Base-by-base conservation (phyloP, 1,140 invertebrate species). In the Hylaeus anthracinus region DNA sequence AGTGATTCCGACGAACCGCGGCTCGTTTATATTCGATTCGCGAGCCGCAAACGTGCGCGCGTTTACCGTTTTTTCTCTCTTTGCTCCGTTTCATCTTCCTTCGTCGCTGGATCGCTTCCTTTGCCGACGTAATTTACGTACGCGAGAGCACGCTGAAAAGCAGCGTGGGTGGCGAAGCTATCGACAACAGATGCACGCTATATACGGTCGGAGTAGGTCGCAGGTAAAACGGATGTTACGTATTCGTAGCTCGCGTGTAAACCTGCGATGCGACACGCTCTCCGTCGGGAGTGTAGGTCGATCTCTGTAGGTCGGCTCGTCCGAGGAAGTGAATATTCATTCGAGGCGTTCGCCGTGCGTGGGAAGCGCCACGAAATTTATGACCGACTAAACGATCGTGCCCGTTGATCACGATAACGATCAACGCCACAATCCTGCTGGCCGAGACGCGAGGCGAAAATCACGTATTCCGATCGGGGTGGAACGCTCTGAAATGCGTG, bases 211-310 rank as follows among this genome's bases (percentile, higher is more conserved):
- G 45, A 82, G 66, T 78, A 70, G 83, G 75, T 78, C 69, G 80
- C 80, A 79, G 72, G 76, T 84, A 76, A 84, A 81, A 76, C 79
- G 79, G 72, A 84, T 84, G 72, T 81, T 84, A 84, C 82, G 76
- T 48, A 70, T 71, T 73, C 53, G 60, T 43, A 55, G 66, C 60
- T 74, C 66, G 78, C 65, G 72, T 71, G 79, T 75, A 76, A 67
- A 84, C 66, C 82, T 81, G 72, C 65, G 69, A 76, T 60, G 71
- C 77, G 78, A 80, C 81, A 60, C 26, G 71, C 63, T 70, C 67
- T 45, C 45, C 58, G 41, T 9, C 55, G 12, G 43, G 60, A 82
- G 75, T 73, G 81, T 79, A 82, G 72, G 66, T 75, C 79, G 82
- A 63, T 65, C 61, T 66, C 63, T 48, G 72, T 74, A 80, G 72